Conservation (phyloP, 2,888 invertebrate genomes). For the Catocala sponsa region DNA sequence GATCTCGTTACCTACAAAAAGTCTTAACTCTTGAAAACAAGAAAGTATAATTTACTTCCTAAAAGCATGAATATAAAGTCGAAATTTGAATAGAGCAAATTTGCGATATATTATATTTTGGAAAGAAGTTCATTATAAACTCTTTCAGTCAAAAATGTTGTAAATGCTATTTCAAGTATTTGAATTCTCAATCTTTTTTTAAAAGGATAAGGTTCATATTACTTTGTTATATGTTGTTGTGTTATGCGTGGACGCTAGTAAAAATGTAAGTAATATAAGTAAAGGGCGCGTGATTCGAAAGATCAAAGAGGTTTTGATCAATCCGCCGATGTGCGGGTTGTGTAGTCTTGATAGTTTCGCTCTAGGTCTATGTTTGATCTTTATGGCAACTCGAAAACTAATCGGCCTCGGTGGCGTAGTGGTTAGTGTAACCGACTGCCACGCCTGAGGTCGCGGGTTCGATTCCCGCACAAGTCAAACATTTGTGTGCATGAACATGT, state of each 20-base stretch:
- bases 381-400: no score
- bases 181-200: conserved; percentile 20
- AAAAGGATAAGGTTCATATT: conserved; percentile 34
- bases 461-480: no score
- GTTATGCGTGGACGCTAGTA: conserved; percentile 63
- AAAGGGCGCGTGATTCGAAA: conserved; percentile 81
- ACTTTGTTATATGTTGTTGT: conserved; percentile 15
- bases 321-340: conserved; percentile 69
- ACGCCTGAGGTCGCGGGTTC: no score
- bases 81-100: conserved; percentile 21
- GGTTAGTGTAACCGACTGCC: no score
- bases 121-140: conserved; percentile 23
- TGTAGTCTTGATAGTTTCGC: conserved; percentile 72
- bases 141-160: conserved; percentile 35
- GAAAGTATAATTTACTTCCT: conserved; percentile 28
- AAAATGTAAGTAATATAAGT: conserved; percentile 79
- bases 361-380: conserved; percentile 17
- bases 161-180: conserved; percentile 18
- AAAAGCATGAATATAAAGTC: conserved; percentile 5
- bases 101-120: conserved; percentile 23
- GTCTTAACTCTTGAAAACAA: conserved; percentile 12
- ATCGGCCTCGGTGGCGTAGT: no score
- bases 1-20: conserved; percentile 36
- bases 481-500: no score
- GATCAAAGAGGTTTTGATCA: conserved; percentile 83